phyloP scores from a whole-genome alignment of 2,113 vertebrate species.

The Zosterops hypoxanthus region DNA sequence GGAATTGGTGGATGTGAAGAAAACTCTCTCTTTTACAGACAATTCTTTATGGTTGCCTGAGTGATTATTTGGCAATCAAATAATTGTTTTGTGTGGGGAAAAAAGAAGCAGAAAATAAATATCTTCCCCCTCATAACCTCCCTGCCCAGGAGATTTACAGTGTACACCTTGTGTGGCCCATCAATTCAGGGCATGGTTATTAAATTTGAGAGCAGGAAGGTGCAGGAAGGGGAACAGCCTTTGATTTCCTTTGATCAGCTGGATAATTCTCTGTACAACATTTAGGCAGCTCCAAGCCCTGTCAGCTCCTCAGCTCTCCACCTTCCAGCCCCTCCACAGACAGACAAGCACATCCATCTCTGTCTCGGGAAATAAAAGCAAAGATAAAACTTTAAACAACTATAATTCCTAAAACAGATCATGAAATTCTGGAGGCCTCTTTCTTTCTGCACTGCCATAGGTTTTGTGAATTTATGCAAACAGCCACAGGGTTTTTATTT shows the following conservation, averaged over 20 bases:
- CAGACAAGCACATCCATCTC: constrained; percentile 39
- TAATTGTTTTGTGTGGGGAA: not conserved
- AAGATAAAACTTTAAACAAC: constrained; percentile 44
- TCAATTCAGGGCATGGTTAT: constrained; percentile 13
- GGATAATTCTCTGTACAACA: constrained; percentile 21
- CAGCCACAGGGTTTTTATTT: not conserved
- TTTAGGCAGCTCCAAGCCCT: not conserved
- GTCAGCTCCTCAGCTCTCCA: constrained; percentile 1
- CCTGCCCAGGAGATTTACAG: not conserved
- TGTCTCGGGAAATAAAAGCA: constrained; percentile 24
- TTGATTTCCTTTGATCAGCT: not conserved
- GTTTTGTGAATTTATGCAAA: not conserved
- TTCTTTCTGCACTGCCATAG: not conserved
- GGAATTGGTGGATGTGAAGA: not conserved
- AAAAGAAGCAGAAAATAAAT: not conserved
- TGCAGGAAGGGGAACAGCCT: not conserved
- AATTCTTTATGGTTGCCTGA: not conserved
- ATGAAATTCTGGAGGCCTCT: not conserved
- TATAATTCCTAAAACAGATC: not conserved
- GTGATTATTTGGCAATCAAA: constrained; percentile 16
- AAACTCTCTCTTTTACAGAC: not conserved
- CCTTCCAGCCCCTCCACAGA: not conserved
- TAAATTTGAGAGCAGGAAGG: constrained; percentile 39
- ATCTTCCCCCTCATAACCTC: not conserved
- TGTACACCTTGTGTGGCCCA: not conserved